Conservation (phyloP, 2,113 vertebrate genomes). For the Centropristis striata region DNA sequence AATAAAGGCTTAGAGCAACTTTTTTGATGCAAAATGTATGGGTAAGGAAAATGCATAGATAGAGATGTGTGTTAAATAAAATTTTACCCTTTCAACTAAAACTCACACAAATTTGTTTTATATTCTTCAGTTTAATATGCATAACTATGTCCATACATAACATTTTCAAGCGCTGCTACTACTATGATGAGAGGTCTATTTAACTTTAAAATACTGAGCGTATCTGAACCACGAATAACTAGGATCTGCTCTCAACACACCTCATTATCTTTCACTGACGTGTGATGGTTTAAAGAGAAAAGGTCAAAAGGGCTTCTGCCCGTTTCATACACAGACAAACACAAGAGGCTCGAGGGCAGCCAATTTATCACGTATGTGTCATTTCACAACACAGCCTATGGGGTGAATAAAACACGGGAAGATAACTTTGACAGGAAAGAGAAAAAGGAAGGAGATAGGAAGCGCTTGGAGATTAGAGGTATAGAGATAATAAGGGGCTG, state of each 20-base stretch:
- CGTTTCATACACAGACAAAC: conserved; percentile 48
- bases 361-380: conserved; percentile 43
- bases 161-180: no score
- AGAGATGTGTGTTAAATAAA: no score
- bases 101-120: no score
- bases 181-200: not conserved
- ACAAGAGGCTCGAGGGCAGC: conserved; percentile 31
- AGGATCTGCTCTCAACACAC: conserved; percentile 9
- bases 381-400: conserved; percentile 45
- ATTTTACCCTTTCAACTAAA: not conserved
- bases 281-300: conserved; percentile 29
- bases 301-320: conserved; percentile 19
- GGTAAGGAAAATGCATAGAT: no score
- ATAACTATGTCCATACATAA: not conserved
- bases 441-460: conserved; percentile 50
- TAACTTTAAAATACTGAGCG: not conserved
- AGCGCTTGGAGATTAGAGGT: conserved; percentile 51
- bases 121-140: not conserved
- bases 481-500: conserved; percentile 24
- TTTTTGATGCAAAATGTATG: no score
- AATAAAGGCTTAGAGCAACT: no score
- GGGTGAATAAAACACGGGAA: conserved; percentile 62
- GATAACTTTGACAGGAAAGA: conserved; percentile 67
- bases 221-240: not conserved
- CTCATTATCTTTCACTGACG: conserved; percentile 13